Evolutionary conservation across 1,140 invertebrate species (phyloP), one percentile per base, ranked within the genome.

Genomic region (Ericerus pela): DNA sequence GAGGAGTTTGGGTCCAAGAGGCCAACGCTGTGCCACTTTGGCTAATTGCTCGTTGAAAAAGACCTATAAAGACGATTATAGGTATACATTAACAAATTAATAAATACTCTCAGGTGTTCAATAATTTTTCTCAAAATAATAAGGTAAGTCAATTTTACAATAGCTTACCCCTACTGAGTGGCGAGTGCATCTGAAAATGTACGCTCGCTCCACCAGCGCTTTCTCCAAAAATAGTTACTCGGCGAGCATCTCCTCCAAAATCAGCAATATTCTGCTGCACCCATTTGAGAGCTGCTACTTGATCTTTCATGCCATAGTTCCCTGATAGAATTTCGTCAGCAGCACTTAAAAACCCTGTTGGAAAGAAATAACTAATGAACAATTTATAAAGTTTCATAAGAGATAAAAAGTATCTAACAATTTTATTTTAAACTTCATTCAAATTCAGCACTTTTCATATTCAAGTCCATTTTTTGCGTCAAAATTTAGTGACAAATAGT

Each of bases 271-370:
- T 92, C 37, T 79, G 79, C 64, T 85, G 80, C 0, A 96, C 78
- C 87, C 87, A 93, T 60, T 79, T 76, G 24, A 94, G 68, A 0
- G 89, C 86, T 5, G 89, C 82, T 31, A 88, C 76, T 73, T 95
- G 92, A 65, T 96, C 92, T 71, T 88, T 77, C 61, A 96, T 70
- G 0, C 92, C 94, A 62, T 80, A 88, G 70, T 97, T 97, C 11
- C 92, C 93, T 0, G 88, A 80, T 24, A 47, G 26, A 2, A 47
- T 24, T 18, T 24, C 5, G 16, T 47, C 41, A 2, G 20, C 41
- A 14, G 41, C 26, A 24, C 41, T 47, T 22, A 47, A 47, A 47
- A 47, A 47, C 2, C 41, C 41, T 47, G n/a, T n/a, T n/a, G n/a
- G n/a, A n/a, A n/a, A n/a, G n/a, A n/a, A n/a, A n/a, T n/a, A n/a